Evolutionary conservation across 2,797 vertebrate species (phyloP), one percentile per base, ranked within the genome.

Genomic region (Hipposideros larvatus): DNA sequence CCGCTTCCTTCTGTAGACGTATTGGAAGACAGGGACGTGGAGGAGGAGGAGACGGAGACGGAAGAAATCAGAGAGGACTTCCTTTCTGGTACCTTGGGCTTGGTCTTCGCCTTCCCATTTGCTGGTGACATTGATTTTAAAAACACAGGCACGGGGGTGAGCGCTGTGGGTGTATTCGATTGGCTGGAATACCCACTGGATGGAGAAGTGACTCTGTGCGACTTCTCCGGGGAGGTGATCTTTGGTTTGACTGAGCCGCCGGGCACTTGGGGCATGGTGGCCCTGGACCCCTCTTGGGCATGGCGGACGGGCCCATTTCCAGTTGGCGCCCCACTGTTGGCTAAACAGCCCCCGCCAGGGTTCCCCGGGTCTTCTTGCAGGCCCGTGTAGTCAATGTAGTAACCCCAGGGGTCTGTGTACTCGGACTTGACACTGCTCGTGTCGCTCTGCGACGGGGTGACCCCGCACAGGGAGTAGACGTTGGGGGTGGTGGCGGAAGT

Each of bases 141-240:
- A 31, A 99, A 98, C 0, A 99, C 99, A 89, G 99, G 99, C 98
- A 99, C 99, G 0, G 99, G 99, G 78, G 99, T 99, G 94, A 99
- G 99, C 0, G 99, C 99, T 3, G 99, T 99, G 86, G 99, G 99
- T 4, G 99, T 99, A 97, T 99, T 99, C 55, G 99, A 99, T 97
- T 99, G 99, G 98, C 99, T 99, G 91, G 99, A 99, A 98, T 99
- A 99, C 59, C 99, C 99, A 41, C 99, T 99, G 0, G 99, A 99
- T 0, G 99, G 99, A 0, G 99, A 99, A 13, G 99, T 99, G 94
- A 99, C 99, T 90, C 99, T 98, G 96, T 99, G 99, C 24, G 99
- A 98, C 97, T 99, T 99, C 98, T 99, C 99, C 0, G 99, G 99
- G 1, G 99, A 99, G 6, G 98, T 95, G 90, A 97, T 98, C 98